These are phyloP conservation scores for Malurus melanocephalus DNA, from an alignment of 2,113 vertebrate species.

Conservation along the genomic window DNA sequence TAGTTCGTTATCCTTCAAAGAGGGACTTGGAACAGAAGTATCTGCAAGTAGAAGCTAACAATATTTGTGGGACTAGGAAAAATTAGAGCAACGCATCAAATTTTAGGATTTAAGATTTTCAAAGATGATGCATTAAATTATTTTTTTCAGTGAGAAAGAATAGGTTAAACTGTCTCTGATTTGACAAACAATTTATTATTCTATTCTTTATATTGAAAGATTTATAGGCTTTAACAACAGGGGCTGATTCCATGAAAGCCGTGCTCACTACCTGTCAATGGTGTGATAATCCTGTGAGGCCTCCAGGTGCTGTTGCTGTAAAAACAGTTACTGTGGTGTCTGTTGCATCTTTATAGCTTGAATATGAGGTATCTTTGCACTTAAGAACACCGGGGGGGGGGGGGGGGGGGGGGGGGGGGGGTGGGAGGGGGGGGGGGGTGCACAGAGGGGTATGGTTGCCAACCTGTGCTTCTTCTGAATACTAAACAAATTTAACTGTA, in stretches of 20 bases:
- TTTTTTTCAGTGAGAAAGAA: background rate
- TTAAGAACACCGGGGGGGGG: background rate
- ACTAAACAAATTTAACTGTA: background rate
- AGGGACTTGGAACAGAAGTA: background rate
- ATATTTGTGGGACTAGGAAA: background rate
- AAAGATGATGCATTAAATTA: background rate
- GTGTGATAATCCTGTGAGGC: background rate
- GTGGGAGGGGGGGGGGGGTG: too few species aligned
- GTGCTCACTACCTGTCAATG: background rate
- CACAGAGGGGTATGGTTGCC: background rate
- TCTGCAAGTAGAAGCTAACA: background rate
- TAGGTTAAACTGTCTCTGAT: background rate
- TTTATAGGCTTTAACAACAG: background rate
- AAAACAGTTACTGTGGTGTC: background rate
- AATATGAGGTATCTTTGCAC: background rate
- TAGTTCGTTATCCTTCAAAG: background rate
- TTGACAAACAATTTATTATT: background rate
- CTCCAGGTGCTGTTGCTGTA: background rate
- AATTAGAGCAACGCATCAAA: background rate
- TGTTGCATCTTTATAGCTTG: background rate
- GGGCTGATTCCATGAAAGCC: background rate
- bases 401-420: too few species aligned
- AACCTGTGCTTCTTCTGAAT: background rate
- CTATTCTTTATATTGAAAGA: background rate
- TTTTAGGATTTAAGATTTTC: background rate